These are phyloP conservation scores for Belgica antarctica DNA, from an alignment of 2,888 invertebrate species.

Conservation along the genomic window DNA sequence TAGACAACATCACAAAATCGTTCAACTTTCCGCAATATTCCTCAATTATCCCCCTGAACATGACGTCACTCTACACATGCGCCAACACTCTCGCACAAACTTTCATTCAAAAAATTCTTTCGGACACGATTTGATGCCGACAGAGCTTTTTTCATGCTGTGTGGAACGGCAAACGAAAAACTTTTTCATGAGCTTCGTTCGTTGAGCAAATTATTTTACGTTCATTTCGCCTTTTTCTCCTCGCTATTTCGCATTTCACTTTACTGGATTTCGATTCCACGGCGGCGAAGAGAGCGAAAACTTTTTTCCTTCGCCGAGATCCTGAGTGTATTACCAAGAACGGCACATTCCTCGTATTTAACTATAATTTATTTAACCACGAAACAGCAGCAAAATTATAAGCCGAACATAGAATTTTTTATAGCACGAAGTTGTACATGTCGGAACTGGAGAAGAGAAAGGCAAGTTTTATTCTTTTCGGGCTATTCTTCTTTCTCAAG, in stretches of 20 bases:
- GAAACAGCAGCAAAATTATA: slow-evolving; percentile 34
- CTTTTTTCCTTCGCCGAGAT: neutral
- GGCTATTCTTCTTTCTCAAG: neutral
- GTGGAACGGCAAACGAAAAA: no score
- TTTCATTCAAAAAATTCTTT: slow-evolving; percentile 31
- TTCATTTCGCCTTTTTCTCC: neutral
- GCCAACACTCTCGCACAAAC: slow-evolving; percentile 12
- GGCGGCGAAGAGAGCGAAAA: neutral
- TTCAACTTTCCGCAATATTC: slow-evolving; percentile 41
- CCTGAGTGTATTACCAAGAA: slow-evolving; percentile 19
- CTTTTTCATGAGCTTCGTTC: no score
- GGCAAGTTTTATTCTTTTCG: neutral
- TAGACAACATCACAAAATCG: slow-evolving; percentile 19
- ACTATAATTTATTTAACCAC: slow-evolving; percentile 41
- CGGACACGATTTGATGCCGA: neutral
- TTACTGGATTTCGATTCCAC: neutral
- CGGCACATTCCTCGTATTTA: slow-evolving; percentile 28
- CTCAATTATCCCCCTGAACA: slow-evolving; percentile 34
- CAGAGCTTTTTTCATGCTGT: no score
- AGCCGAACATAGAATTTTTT: neutral
- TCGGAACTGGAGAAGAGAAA: neutral
- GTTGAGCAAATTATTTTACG: no score
- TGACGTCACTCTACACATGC: slow-evolving; percentile 43
- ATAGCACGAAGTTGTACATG: neutral
- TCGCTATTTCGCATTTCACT: neutral